Evolutionary conservation across 2,113 vertebrate genomes (phyloP), one percentile per base, ranked within the genome.

Genomic region (Hippocampus abdominalis): DNA sequence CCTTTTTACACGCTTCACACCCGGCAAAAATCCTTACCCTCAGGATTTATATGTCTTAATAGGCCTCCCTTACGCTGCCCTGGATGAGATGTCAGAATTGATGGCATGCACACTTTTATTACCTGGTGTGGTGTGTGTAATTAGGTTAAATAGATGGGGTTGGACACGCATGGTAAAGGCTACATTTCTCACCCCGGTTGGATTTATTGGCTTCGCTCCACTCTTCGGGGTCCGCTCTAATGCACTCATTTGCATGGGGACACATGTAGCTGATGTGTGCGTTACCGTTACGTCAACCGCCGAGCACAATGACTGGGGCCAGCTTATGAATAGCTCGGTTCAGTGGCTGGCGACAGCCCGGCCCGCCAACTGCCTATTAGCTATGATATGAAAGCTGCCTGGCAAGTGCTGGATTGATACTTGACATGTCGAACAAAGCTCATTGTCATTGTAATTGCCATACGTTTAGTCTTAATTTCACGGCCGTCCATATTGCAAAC

Each of bases 91-190:
- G 89, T 90, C 88, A 89, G 84, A 90, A 92, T 91, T 91, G 86
- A 92, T 91, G 79, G 89, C 88, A 81, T 77, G 81, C 82, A 87
- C 89, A 89, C 90, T 91, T 93, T 89, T 92, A 92, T 91, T 86
- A 91, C 88, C 86, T 90, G 84, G 84, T 88, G 87, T 89, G 81
- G 87, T 90, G 89, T 88, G 89, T 88, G 90, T 92, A 92, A 92
- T 92, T 91, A 92, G 90, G 86, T 88, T 91, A 90, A 92, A 92
- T 91, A 91, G 86, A 91, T 89, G 86, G 87, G 87, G 83, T 90
- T 87, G 89, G 85, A 86, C 87, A 86, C 78, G 83, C 88, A 84
- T 86, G 89, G 84, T 88, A 92, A 89, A 90, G 83, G 84, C 82
- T 87, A 83, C 81, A 85, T 91, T 89, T 87, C 86, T 89, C 86